Evolutionary conservation across 2,888 invertebrate genomes (phyloP).

Genomic region (Ochlodes sylvanus): DNA sequence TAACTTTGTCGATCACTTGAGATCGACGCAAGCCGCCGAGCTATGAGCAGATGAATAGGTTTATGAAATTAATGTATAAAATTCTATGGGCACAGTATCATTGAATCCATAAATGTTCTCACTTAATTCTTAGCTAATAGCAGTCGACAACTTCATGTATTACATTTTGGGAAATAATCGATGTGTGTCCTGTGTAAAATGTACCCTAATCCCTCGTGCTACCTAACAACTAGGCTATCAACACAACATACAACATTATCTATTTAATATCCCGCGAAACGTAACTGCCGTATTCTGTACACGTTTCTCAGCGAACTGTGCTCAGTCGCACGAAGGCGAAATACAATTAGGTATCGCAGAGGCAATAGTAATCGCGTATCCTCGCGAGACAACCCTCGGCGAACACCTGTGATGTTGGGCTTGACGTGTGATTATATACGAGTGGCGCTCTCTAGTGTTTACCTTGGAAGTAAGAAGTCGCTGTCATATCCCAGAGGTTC

Average conservation of each 20-base stretch:
- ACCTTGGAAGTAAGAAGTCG: not conserved
- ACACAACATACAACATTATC: not conserved
- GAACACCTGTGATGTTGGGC: not conserved
- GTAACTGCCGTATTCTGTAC: not conserved
- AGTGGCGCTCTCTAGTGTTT: not conserved
- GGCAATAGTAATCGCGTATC: not conserved
- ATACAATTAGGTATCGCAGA: conserved; percentile 12
- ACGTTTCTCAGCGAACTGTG: conserved; percentile 3
- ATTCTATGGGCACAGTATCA: no score
- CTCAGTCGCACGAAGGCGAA: conserved; percentile 4
- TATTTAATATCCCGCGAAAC: conserved; percentile 5
- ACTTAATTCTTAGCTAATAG: no score
- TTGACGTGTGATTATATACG: conserved; percentile 11
- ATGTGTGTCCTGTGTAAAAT: not conserved
- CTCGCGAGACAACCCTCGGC: not conserved
- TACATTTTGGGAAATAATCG: no score
- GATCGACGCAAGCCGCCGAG: no score
- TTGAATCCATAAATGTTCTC: no score
- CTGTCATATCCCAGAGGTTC: not conserved
- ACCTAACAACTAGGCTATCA: not conserved
- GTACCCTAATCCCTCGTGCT: not conserved
- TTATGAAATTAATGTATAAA: no score
- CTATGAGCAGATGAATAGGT: no score
- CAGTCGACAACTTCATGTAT: no score
- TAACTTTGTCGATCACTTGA: no score